Percentiles rank a stretch among this genome's conserved stretches.
phyloP scores from a whole-genome alignment of 2,888 invertebrate genomes.

The Lepidocyrtoides sp. region DNA sequence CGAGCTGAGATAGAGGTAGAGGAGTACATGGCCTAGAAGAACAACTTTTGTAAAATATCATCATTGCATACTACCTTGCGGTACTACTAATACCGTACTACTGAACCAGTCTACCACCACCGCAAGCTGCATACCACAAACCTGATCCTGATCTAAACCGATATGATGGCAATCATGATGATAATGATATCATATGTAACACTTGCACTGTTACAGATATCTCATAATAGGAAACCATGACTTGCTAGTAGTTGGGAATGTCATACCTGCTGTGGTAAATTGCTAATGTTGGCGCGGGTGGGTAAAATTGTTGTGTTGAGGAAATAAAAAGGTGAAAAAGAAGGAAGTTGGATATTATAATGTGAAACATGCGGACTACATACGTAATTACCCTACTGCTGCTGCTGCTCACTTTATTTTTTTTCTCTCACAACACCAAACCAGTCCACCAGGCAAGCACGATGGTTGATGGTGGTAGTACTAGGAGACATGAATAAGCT shows the following conservation, averaged over 20 bases:
- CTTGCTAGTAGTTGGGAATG: too few relatives aligned
- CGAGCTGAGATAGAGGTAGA: not conserved
- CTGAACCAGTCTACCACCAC: not conserved
- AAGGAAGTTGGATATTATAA: slow-evolving; percentile 70
- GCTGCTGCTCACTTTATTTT: slow-evolving; percentile 16
- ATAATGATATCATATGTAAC: slow-evolving; percentile 13
- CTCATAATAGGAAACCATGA: slow-evolving; percentile 7
- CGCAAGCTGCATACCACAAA: not conserved
- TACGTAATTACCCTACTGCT: slow-evolving; percentile 70
- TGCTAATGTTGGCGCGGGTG: slow-evolving; percentile 7
- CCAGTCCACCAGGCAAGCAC: not conserved
- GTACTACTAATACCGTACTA: not conserved
- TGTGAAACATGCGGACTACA: slow-evolving; percentile 73
- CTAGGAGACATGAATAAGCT: not conserved
- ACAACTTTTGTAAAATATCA: not conserved
- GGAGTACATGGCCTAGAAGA: not conserved
- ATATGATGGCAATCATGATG: slow-evolving; percentile 11
- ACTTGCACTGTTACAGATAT: slow-evolving; percentile 9
- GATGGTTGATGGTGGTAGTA: not conserved
- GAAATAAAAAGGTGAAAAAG: slow-evolving; percentile 62
- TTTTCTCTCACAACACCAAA: too few relatives aligned
- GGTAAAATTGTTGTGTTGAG: not conserved
- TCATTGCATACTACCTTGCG: not conserved
- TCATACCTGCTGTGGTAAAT: not conserved
- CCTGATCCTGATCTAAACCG: not conserved